Base-by-base conservation (phyloP, 2,113 vertebrate genomes). In the Taurulus bubalis region DNA sequence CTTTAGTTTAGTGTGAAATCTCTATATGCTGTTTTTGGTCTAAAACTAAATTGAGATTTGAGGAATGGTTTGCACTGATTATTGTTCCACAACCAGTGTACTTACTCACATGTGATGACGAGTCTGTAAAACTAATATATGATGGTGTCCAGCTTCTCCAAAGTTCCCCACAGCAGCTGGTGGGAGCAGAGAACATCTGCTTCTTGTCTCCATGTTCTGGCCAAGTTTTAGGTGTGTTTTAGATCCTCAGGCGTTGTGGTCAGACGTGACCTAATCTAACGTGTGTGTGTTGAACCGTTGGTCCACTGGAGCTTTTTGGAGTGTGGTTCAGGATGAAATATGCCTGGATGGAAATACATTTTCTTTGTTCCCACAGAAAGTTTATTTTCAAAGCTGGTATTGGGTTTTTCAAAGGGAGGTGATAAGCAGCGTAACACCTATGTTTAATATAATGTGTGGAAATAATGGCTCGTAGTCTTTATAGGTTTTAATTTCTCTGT, bases 111-210 rank as follows among this genome's bases (percentile, higher is more conserved):
- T 42, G 49, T n/a, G 16, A 75, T 68, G 78, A 63, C n/a, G n/a
- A n/a, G 22, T 56, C 36, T 74, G n/a, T 79, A 77, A 88, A 84
- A 65, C 64, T 90, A 85, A 91, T 81, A 66, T 66, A 72, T 72
- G 65, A 49, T 89, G 90, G 93, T 76, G 68, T 73, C 63, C 73
- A 79, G 84, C 80, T 88, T 79, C 79, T 90, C 73, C 72, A 85
- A 69, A 85, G 87, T 89, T 91, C 80, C 85, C 80, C 56, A 42
- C 34, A 77, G 87, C 92, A 93, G 85, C 91, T 94, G 93, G 53
- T 84, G 75, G 68, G 75, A 81, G 79, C 82, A 84, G 58, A 8
- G 42, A 84, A 88, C 90, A 90, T 90, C 88, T 92, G 90, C 79
- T 80, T 71, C 78, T 32, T 82, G 49, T 69, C 34, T 73, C 73